Percentiles rank a stretch among this genome's conserved stretches.
phyloP scores from a whole-genome alignment of 2,113 vertebrate genomes.

The Oceanodroma tethys region DNA sequence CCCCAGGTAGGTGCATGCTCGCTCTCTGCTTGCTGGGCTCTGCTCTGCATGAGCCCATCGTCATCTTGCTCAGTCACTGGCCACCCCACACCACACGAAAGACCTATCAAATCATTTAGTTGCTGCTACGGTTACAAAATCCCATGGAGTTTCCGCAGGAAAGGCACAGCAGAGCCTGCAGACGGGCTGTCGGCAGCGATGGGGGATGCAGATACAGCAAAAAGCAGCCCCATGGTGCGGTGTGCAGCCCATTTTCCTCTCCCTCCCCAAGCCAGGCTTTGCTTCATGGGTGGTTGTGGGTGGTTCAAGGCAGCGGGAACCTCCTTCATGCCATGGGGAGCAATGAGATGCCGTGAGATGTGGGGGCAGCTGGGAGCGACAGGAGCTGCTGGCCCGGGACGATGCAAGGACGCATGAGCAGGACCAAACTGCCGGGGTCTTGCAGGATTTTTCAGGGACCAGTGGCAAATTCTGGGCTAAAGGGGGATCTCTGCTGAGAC shows the following conservation, averaged over 20 bases:
- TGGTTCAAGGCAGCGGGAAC: neutral
- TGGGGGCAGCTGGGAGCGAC: neutral
- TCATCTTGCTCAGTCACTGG: neutral
- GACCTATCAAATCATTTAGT: neutral
- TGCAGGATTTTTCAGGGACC: neutral
- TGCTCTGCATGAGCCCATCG: neutral
- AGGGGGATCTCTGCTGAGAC: neutral
- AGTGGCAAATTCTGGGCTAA: neutral
- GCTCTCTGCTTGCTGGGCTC: neutral
- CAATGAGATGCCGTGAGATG: neutral
- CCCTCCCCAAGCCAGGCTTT: neutral
- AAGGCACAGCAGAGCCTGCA: neutral
- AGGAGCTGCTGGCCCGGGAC: neutral
- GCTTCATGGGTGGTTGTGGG: neutral
- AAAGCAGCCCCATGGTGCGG: rapidly evolving
- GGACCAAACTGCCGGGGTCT: neutral
- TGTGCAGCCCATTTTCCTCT: neutral
- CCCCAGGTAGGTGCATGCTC: rapidly evolving
- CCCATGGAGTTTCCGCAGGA: neutral
- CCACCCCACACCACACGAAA: neutral
- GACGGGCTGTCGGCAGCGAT: rapidly evolving
- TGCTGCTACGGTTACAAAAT: neutral
- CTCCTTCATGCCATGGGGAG: neutral
- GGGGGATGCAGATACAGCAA: neutral
- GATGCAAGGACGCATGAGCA: rapidly evolving